phyloP scores from a whole-genome alignment of 2,113 vertebrate species.

The Chitala chitala region DNA sequence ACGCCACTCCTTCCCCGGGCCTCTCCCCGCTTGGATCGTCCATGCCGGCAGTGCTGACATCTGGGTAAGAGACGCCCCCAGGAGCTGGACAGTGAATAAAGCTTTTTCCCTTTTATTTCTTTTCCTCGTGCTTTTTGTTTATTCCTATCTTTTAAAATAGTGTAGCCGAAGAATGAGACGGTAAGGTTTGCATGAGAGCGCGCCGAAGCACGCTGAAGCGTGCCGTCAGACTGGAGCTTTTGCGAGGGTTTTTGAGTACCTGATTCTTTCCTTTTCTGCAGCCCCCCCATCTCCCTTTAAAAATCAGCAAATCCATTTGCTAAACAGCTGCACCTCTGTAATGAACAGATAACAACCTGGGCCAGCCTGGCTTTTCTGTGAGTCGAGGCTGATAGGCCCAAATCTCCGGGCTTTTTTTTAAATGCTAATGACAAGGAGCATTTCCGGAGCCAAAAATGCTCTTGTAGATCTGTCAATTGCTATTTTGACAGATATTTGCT shows the following conservation, averaged over 20 bases:
- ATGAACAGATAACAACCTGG: conserved; percentile 99
- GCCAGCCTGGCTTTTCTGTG: conserved; percentile 94
- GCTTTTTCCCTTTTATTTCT: conserved; percentile 40
- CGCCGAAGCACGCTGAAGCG: conserved; percentile 37
- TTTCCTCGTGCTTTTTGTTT: conserved; percentile 58
- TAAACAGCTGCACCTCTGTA: conserved; percentile 99
- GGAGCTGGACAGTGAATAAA: conserved; percentile 95
- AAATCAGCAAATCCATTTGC: conserved; percentile 99
- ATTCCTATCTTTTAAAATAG: conserved; percentile 81
- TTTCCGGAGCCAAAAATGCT: conserved; percentile 94
- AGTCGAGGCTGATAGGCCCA: conserved; percentile 98
- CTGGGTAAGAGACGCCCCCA: conserved; percentile 77
- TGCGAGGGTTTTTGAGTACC: conserved; percentile 94
- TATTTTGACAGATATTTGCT: conserved; percentile 99
- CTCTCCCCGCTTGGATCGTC: conserved; percentile 45
- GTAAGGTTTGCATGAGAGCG: conserved; percentile 87
- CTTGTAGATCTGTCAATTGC: conserved; percentile 99
- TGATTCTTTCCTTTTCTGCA: conserved; percentile 90
- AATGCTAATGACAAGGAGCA: conserved; percentile 99
- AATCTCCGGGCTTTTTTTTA: conserved; percentile 98
- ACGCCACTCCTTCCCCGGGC: conserved; percentile 51
- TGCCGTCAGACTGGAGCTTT: conserved; percentile 61
- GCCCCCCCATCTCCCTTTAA: conserved; percentile 92
- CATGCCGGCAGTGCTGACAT: conserved; percentile 56
- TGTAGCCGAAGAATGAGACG: conserved; percentile 66